Evolutionary conservation across 2,113 vertebrate species (phyloP), one percentile per base, ranked within the genome.

Genomic region (Acanthochromis polyacanthus): DNA sequence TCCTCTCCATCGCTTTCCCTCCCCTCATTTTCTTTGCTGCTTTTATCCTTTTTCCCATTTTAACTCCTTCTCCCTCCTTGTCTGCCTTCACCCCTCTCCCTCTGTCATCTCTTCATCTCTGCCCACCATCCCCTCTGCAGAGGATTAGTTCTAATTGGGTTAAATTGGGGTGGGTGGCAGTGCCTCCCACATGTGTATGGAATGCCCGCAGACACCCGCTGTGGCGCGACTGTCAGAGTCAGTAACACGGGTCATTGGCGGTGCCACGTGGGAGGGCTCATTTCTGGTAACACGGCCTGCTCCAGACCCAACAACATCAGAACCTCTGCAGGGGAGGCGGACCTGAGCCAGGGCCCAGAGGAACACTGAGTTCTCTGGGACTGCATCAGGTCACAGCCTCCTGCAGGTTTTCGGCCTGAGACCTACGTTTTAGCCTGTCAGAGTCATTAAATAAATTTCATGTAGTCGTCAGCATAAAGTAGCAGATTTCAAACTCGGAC

Each of bases 131-230:
- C 69, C 78, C 83, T 84, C 71, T 69, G 36, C 79, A 84, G 83
- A 84, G 92, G 90, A 91, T 95, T 94, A 91, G 80, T 88, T 90
- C 90, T 95, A 94, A 94, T 95, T 93, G 91, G 94, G 91, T 95
- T 95, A 88, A 87, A 85, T 89, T 94, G 90, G 90, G 91, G 92
- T 94, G 92, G 92, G 90, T 92, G 91, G 89, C 89, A 90, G 88
- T 90, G 88, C 90, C 88, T 90, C 93, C 93, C 88, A 86, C 92
- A 92, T 92, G 88, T 91, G 94, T 92, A 87, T 94, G 92, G 88
- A 92, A 91, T 94, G 94, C 93, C 93, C 84, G 12, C 87, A 82
- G 82, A 84, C 90, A 74, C 83, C 83, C 86, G 83, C 85, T 85
- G 89, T 73, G 89, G 88, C 83, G 85, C 85, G 88, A 91, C 91